Conservation (phyloP, 1,140 invertebrate species). For the Apis cerana region DNA sequence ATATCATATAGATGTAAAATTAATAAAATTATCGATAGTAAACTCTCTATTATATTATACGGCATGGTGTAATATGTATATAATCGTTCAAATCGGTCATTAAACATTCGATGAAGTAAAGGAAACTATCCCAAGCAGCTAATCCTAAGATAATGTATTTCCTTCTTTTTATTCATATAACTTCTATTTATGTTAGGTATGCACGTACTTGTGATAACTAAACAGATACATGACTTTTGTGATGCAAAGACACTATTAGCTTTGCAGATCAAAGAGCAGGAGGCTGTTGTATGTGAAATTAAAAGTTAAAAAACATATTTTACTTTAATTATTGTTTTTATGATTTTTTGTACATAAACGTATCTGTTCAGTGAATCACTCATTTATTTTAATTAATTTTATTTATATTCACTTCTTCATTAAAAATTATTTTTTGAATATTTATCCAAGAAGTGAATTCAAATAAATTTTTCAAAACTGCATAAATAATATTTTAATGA, state of each 20-base stretch:
- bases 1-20: slow-evolving; percentile 75
- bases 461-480: slow-evolving; percentile 26
- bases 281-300: slow-evolving; percentile 64
- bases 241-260: slow-evolving; percentile 67
- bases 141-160: slow-evolving; percentile 81
- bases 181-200: slow-evolving; percentile 80
- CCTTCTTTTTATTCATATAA: slow-evolving; percentile 74
- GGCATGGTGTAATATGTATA: slow-evolving; percentile 61
- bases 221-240: slow-evolving; percentile 78
- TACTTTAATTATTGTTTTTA: background rate
- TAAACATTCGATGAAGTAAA: slow-evolving; percentile 71
- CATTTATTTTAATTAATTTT: slow-evolving; percentile 1
- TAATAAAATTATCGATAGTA: slow-evolving; percentile 78
- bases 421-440: background rate
- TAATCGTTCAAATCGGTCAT: slow-evolving; percentile 57
- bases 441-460: slow-evolving; percentile 20
- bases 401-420: background rate
- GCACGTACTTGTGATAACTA: slow-evolving; percentile 78
- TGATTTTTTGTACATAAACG: slow-evolving; percentile 12
- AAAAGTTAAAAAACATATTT: slow-evolving; percentile 12
- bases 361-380: slow-evolving; percentile 51
- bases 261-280: slow-evolving; percentile 76
- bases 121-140: slow-evolving; percentile 80
- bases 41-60: slow-evolving; percentile 71
- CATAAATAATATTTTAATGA: slow-evolving; percentile 8